A percentile compares a stretch with the other conserved stretches of the same genome.
These are phyloP conservation scores for Pristionchus entomophagus DNA, from an alignment of 2,888 invertebrate species.

Conservation along the genomic window DNA sequence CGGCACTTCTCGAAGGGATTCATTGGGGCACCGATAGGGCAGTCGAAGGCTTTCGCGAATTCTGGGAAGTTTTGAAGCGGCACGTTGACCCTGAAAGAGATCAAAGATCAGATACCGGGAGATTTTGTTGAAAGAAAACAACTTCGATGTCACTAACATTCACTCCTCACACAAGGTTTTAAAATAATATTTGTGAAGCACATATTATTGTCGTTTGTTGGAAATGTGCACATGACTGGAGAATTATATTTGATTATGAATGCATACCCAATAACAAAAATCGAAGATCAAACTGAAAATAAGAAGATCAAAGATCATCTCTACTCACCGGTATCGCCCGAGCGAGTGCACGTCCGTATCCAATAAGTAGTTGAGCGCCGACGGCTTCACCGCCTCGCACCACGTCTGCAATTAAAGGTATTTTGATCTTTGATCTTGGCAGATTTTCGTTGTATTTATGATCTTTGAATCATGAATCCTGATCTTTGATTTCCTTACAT, in stretches of 20 bases:
- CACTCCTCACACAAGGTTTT: too few relatives aligned
- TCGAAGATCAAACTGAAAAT: too few relatives aligned
- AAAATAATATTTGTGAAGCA: too few relatives aligned
- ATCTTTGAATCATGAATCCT: not conserved
- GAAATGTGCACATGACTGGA: too few relatives aligned
- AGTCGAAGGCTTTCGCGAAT: slow-evolving; percentile 74
- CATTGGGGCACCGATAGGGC: slow-evolving; percentile 73
- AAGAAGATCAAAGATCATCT: slow-evolving; percentile 15
- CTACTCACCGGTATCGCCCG: slow-evolving; percentile 60
- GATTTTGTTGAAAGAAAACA: too few relatives aligned
- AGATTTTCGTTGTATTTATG: not conserved
- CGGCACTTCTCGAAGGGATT: slow-evolving; percentile 75
- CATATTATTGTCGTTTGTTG: too few relatives aligned
- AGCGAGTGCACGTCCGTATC: slow-evolving; percentile 68
- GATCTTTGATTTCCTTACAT: slow-evolving; percentile 55
- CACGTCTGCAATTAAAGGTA: slow-evolving; percentile 62
- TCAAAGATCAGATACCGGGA: too few relatives aligned
- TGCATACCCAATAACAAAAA: too few relatives aligned
- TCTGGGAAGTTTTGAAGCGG: slow-evolving; percentile 73
- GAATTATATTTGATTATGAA: too few relatives aligned
- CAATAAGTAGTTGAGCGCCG: slow-evolving; percentile 66
- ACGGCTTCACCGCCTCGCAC: slow-evolving; percentile 68
- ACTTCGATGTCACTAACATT: too few relatives aligned
- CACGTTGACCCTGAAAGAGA: slow-evolving; percentile 68
- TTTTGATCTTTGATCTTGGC: not conserved